phyloP scores from a whole-genome alignment of 64 coral and sea anemone genomes.

The Pocillopora verrucosa region DNA sequence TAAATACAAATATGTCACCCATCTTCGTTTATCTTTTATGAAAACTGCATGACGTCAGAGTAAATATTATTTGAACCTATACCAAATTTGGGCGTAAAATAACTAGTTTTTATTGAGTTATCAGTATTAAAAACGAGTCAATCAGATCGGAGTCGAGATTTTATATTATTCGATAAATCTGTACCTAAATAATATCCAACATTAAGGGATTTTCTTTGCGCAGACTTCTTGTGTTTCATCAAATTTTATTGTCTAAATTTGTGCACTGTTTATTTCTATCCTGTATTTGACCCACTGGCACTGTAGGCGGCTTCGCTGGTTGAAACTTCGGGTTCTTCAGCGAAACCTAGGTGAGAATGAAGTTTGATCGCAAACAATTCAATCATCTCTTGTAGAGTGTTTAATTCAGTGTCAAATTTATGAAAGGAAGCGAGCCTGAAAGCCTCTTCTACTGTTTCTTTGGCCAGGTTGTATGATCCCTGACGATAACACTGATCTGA shows the following conservation, averaged over 20 bases:
- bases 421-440: neutral
- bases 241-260: neutral
- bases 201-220: neutral
- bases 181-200: neutral
- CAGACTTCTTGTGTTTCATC: neutral
- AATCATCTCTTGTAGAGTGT: neutral
- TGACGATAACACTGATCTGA: conserved; percentile 2
- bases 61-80: too few relatives aligned
- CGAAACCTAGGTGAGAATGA: neutral
- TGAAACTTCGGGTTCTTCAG: too few relatives aligned
- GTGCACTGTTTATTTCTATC: neutral
- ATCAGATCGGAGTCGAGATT: neutral
- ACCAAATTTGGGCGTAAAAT: too few relatives aligned
- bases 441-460: neutral
- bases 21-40: too few relatives aligned
- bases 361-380: neutral
- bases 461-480: neutral
- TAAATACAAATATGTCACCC: too few relatives aligned
- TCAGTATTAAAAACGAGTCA: too few relatives aligned
- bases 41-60: too few relatives aligned
- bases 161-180: neutral
- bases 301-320: neutral
- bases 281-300: neutral
- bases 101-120: too few relatives aligned
- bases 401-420: neutral